These are phyloP conservation scores for Channa argus DNA, from an alignment of 2,113 vertebrate genomes.

Conservation along the genomic window DNA sequence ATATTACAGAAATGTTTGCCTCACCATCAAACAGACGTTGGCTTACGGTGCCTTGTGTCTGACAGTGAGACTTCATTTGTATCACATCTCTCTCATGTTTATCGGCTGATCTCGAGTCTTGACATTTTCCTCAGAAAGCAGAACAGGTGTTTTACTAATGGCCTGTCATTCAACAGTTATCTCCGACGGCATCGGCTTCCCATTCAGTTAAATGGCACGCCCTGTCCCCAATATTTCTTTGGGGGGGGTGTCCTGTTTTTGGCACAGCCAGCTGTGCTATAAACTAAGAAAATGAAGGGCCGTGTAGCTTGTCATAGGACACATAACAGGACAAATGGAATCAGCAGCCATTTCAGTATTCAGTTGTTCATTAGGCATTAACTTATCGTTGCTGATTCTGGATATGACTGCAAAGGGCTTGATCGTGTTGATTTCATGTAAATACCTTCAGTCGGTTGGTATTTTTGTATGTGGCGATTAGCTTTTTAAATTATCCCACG, in stretches of 20 bases:
- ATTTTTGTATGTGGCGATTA: constrained; percentile 24
- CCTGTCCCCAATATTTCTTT: not conserved
- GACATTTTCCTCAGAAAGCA: constrained; percentile 43
- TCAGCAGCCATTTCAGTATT: not conserved
- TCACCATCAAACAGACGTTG: not conserved
- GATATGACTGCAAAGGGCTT: not conserved
- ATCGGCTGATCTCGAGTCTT: constrained; percentile 51
- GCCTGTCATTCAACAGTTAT: constrained; percentile 52
- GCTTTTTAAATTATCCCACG: constrained; percentile 30
- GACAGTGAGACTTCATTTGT: constrained; percentile 34
- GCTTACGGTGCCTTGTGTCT: constrained; percentile 11
- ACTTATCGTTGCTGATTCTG: constrained; percentile 1
- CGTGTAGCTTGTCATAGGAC: not conserved
- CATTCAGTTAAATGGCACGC: constrained; percentile 42
- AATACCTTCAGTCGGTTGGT: constrained; percentile 24
- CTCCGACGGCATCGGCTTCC: constrained; percentile 38
- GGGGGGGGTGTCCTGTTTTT: not conserved
- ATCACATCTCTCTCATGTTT: constrained; percentile 29
- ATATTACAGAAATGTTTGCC: not conserved
- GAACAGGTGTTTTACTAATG: constrained; percentile 55
- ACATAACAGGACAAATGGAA: constrained; percentile 1
- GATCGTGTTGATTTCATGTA: constrained; percentile 8
- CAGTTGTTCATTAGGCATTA: constrained; percentile 2
- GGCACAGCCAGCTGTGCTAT: not conserved
- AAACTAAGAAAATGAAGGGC: constrained; percentile 8